Conservation (phyloP, 2,113 vertebrate species). For the Poeciliopsis prolifica region DNA sequence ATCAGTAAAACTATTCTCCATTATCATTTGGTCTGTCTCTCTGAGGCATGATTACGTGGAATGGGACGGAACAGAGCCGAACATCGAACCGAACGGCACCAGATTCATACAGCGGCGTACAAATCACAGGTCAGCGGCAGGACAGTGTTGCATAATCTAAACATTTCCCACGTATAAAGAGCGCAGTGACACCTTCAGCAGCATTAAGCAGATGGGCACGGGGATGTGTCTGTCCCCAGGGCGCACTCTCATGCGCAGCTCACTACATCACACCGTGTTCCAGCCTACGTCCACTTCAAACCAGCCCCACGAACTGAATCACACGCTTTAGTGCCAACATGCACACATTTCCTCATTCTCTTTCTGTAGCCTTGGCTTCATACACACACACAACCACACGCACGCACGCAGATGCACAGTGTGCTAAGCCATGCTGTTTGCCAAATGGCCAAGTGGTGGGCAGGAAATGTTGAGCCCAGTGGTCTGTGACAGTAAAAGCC, state of each 20-base stretch:
- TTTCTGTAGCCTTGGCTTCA: background rate
- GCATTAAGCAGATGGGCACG: slow-evolving; percentile 10
- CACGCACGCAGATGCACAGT: slow-evolving; percentile 15
- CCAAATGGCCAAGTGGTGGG: slow-evolving; percentile 58
- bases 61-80: background rate
- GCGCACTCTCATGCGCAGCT: background rate
- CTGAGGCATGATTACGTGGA: background rate
- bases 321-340: background rate
- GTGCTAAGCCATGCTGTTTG: slow-evolving; percentile 55
- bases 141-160: slow-evolving; percentile 19
- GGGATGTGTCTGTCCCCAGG: background rate
- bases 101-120: slow-evolving; percentile 3
- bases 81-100: background rate
- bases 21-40: background rate
- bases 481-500: slow-evolving; percentile 65
- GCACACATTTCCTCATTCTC: slow-evolving; percentile 5
- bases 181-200: slow-evolving; percentile 27
- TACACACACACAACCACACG: slow-evolving; percentile 8
- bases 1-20: background rate
- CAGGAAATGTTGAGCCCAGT: slow-evolving; percentile 58
- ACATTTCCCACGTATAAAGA: slow-evolving; percentile 8
- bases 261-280: slow-evolving; percentile 1
- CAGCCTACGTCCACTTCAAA: background rate
- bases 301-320: slow-evolving; percentile 7
- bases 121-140: slow-evolving; percentile 23